Conservation (phyloP, 2,797 vertebrate genomes). For the Sebastolobus altivelis region DNA sequence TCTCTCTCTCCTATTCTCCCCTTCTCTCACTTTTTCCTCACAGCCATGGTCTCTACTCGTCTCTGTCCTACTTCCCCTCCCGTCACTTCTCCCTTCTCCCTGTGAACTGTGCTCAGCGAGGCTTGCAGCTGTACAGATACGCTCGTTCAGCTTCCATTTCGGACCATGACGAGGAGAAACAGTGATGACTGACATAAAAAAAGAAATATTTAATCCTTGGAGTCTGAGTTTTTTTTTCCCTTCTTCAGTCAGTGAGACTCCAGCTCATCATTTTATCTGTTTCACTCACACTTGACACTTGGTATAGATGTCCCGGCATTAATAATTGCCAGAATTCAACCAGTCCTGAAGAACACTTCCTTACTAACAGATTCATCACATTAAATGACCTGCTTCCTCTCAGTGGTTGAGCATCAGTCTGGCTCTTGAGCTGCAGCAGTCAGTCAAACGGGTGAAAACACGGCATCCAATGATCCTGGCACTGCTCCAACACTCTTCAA, state of each 20-base stretch:
- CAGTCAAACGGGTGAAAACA: constrained; percentile 35
- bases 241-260: background rate
- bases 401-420: background rate
- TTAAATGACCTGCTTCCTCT: background rate
- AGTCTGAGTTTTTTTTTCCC: background rate
- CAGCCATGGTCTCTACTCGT: constrained; percentile 15
- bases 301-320: constrained; percentile 6
- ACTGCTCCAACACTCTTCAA: constrained; percentile 16
- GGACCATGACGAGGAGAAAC: constrained; percentile 41
- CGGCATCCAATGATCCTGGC: constrained; percentile 14
- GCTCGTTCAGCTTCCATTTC: constrained; percentile 44
- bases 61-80: constrained; percentile 18
- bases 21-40: constrained; percentile 11
- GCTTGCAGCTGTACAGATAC: constrained; percentile 46
- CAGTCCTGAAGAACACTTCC: background rate
- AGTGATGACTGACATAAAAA: constrained; percentile 31
- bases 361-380: constrained; percentile 3
- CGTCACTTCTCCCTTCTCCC: constrained; percentile 25
- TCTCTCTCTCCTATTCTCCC: background rate
- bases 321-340: constrained; percentile 5
- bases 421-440: background rate
- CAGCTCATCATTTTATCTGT: constrained; percentile 6
- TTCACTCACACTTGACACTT: background rate
- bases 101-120: constrained; percentile 40
- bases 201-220: constrained; percentile 23